Conservation (phyloP, 2,888 invertebrate genomes). For the Sminthurinus aureus region DNA sequence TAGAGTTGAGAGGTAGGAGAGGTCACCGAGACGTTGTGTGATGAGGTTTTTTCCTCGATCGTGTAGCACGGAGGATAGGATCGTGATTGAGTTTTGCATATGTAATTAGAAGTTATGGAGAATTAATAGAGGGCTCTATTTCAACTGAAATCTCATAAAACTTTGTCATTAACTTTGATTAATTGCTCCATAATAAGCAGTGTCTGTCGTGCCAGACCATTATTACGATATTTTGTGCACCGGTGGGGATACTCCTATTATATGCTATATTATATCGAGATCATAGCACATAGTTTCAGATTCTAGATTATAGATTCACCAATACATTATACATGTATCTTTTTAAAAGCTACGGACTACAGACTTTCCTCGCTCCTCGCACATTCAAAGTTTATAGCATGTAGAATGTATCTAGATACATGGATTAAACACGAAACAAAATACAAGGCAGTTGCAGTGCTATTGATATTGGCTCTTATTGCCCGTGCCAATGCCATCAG, state of each 20-base stretch:
- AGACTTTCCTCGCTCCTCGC: no score
- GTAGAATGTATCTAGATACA: no score
- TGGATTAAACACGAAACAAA: no score
- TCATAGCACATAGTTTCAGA: conserved; percentile 40
- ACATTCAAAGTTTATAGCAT: neutral
- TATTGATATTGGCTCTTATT: no score
- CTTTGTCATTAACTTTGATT: conserved; percentile 59
- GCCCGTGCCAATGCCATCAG: conserved; percentile 15
- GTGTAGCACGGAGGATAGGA: conserved; percentile 49
- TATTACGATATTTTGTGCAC: conserved; percentile 33
- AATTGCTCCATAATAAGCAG: conserved; percentile 57
- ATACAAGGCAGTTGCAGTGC: no score
- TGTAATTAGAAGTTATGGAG: conserved; percentile 55
- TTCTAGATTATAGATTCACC: neutral
- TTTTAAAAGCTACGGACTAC: no score
- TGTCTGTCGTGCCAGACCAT: conserved; percentile 46
- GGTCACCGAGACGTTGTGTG: conserved; percentile 45
- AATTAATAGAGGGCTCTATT: conserved; percentile 51
- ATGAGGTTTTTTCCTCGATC: conserved; percentile 39
- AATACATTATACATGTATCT: neutral
- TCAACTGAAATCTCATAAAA: conserved; percentile 46
- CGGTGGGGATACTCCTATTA: conserved; percentile 13
- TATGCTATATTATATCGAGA: conserved; percentile 32
- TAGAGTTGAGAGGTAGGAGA: conserved; percentile 35
- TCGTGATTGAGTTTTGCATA: conserved; percentile 59